These are phyloP conservation scores for Pheucticus melanocephalus DNA, from an alignment of 2,113 vertebrate species.

Conservation along the genomic window DNA sequence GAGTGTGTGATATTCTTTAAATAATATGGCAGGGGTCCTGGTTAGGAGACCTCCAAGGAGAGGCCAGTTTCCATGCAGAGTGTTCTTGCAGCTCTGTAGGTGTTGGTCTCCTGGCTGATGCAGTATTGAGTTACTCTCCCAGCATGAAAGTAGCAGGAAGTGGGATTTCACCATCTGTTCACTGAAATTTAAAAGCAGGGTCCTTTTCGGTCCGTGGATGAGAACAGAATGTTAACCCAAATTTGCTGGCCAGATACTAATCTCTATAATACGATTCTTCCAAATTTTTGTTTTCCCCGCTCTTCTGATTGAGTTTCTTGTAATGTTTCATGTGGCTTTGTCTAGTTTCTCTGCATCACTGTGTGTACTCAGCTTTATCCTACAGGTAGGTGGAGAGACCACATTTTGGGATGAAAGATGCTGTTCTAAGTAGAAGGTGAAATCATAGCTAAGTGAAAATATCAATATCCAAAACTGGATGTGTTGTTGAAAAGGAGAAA, in stretches of 20 bases:
- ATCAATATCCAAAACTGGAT: not conserved
- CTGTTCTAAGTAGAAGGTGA: not conserved
- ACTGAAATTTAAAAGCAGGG: conserved; percentile 29
- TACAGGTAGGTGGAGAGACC: not conserved
- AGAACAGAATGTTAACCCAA: not conserved
- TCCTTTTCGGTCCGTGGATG: not conserved
- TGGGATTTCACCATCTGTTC: conserved; percentile 57
- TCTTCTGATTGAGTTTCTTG: not conserved
- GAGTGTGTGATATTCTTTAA: not conserved
- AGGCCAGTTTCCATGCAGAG: not conserved
- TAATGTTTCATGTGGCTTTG: not conserved
- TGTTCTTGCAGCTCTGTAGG: conserved; percentile 34
- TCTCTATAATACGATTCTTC: not conserved
- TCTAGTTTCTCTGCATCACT: not conserved
- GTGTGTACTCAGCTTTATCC: not conserved
- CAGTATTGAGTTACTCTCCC: conserved; percentile 31
- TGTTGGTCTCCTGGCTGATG: conserved; percentile 43
- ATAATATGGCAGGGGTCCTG: not conserved
- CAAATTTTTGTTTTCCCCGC: not conserved
- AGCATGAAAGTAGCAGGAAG: conserved; percentile 43
- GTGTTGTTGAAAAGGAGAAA: not conserved
- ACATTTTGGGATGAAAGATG: not conserved
- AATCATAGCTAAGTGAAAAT: not conserved
- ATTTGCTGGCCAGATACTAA: not conserved
- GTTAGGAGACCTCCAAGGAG: conserved; percentile 19